Evolutionary conservation across 2,113 vertebrate genomes (phyloP), one percentile per base, ranked within the genome.

Genomic region (Penelope pileata): DNA sequence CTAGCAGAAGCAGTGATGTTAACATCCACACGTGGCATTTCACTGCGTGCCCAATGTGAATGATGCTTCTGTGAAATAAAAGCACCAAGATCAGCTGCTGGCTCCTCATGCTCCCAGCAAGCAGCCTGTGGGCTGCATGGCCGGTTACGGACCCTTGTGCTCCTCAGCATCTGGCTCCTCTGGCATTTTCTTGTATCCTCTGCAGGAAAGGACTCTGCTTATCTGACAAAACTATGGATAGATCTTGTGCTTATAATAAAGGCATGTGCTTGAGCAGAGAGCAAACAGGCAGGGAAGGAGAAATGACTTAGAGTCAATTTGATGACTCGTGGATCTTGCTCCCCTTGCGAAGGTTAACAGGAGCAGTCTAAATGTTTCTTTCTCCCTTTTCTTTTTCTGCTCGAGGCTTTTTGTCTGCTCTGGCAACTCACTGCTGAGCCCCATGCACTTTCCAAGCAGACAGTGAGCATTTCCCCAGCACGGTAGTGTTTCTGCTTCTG

Each of bases 11-110:
- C 5, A 36, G 32, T 64, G 74, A 48, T 9, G 29, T 56, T 45
- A 74, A 48, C 45, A 40, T 40, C 40, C 60, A 1, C 0, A 74
- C 43, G 21, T 63, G 43, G 30, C 26, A 17, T 45, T 43, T 83
- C 72, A 81, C 59, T 38, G 26, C 38, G 22, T 0, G 0, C 3
- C 80, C 50, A 29, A 0, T 7, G 22, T 43, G n/a, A 83, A 32
- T 0, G 0, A 27, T 26, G 34, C 9, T 70, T 9, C n/a, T 32
- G 3, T 6, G 4, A 38, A 68, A 59, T 0, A 0, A 70, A 67
- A 50, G 45, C 38, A 34, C 34, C 21, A 7, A 47, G 27, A 24
- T 82, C 38, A 12, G 22, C 54, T 78, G 16, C 66, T 68, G 72
- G 59, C 73, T 70, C 59, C 32, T 4, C 0, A 0, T 0, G 1